Base-by-base conservation (phyloP, 2,797 vertebrate species). In the Sebastes trivittatus region DNA sequence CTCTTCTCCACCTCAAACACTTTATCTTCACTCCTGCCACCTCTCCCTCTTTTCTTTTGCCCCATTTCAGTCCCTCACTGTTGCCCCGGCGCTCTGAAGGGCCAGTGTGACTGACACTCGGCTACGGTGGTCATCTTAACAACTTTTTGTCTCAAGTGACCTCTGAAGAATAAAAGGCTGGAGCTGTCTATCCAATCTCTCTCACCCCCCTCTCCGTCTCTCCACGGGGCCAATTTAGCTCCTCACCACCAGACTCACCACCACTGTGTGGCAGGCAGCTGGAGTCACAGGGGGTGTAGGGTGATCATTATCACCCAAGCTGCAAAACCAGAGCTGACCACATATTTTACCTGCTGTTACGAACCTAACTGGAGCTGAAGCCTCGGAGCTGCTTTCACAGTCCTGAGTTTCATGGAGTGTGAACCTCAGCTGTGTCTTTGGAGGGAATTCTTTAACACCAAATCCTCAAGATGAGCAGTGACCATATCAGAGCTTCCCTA, bases 191-290 rank as follows among this genome's bases (percentile, higher is more conserved):
- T 82, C 60, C 58, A n/a, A 23, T 74, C 65, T 61, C 74, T 78
- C 36, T 29, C 56, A 49, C 14, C 63, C 27, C 61, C 8, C n/a
- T 34, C 56, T 32, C 59, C 1, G 6, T 38, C 77, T 68, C 77
- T 87, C 89, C 69, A 11, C 22, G 87, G 90, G 89, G 78, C 88
- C 86, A 92, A 91, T 91, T 90, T 91, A 87, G 72, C 82, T 82
- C 65, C 74, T 78, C 71, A 58, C 59, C 76, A 58, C 52, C 34
- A 11, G 52, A 67, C 70, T 65, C 49, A 22, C 60, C 36, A 63
- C 49, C 58, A 56, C 69, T 64, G 79, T 83, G 75, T 77, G 60
- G 68, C 58, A 42, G 69, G 72, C 85, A 61, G 79, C 71, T 65
- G 85, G 80, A 83, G 74, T 69, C 60, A 0, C 36, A 25, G 34